Percentiles rank a stretch among this genome's conserved stretches.
Conservation (phyloP, 2,797 vertebrate species). For the Siniperca obscura region DNA sequence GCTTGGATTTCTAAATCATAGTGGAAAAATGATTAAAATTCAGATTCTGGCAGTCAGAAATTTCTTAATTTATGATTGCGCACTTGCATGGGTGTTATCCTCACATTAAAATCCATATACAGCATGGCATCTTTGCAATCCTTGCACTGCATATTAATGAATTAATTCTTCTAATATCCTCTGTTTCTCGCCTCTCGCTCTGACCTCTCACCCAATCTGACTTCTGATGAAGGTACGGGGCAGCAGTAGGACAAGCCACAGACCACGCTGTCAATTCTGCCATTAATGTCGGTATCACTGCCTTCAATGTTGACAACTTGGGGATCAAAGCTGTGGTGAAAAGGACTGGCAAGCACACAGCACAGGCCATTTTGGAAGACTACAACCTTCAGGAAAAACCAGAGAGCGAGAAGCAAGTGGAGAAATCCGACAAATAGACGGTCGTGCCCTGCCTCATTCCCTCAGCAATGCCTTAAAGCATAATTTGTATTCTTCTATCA, state of each 20-base stretch:
- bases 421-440: constrained; percentile 70
- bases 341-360: constrained; percentile 93
- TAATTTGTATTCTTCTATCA: constrained; percentile 52
- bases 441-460: constrained; percentile 18
- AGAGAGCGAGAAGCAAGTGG: constrained; percentile 73
- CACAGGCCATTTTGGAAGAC: constrained; percentile 92
- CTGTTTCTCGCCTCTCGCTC: constrained; percentile 16
- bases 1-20: neutral
- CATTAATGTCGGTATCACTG: constrained; percentile 94
- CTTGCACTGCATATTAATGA: constrained; percentile 32
- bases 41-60: constrained; percentile 19
- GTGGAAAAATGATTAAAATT: neutral
- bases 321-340: constrained; percentile 97
- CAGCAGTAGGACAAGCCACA: constrained; percentile 93
- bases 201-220: constrained; percentile 55
- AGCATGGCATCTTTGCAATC: constrained; percentile 59
- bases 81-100: constrained; percentile 64
- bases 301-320: constrained; percentile 96
- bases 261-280: constrained; percentile 94
- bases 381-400: constrained; percentile 88
- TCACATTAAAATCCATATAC: constrained; percentile 16
- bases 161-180: constrained; percentile 39
- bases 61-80: constrained; percentile 7
- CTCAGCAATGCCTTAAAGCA: constrained; percentile 76
- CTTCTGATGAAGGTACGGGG: constrained; percentile 90